Evolutionary conservation across 2,113 vertebrate genomes (phyloP).

Genomic region (Nibea albiflora): DNA sequence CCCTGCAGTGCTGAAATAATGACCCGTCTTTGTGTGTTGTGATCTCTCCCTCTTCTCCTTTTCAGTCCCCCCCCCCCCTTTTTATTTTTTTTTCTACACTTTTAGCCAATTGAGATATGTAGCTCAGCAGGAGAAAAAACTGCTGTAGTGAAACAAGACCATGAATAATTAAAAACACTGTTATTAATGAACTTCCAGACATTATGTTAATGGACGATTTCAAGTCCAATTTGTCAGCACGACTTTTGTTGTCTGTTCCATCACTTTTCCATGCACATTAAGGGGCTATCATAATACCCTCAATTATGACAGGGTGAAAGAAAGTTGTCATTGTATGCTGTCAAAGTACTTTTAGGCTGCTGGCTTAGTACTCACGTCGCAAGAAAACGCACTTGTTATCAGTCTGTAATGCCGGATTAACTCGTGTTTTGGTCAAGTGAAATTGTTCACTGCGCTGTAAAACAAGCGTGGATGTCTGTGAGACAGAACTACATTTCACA

Average conservation of each 20-base stretch:
- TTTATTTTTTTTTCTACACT: conserved; percentile 31
- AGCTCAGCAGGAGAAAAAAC: conserved; percentile 88
- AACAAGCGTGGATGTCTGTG: background rate
- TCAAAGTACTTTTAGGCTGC: background rate
- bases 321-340: conserved; percentile 37
- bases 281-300: conserved; percentile 86
- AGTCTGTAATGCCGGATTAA: background rate
- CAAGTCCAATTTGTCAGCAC: conserved; percentile 91
- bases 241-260: conserved; percentile 85
- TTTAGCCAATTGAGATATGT: conserved; percentile 88
- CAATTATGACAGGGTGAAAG: conserved; percentile 82
- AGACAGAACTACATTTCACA: no score
- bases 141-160: conserved; percentile 91
- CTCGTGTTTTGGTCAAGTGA: background rate
- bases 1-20: conserved; percentile 81
- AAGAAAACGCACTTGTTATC: background rate
- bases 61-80: background rate
- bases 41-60: conserved; percentile 72
- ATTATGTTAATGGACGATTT: conserved; percentile 93
- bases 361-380: background rate
- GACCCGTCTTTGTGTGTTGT: conserved; percentile 83
- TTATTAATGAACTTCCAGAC: conserved; percentile 93
- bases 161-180: conserved; percentile 92
- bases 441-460: background rate
- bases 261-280: conserved; percentile 84